Evolutionary conservation across 2,797 vertebrate genomes (phyloP), one percentile per base, ranked within the genome.

Genomic region (Danio jaintianensis): DNA sequence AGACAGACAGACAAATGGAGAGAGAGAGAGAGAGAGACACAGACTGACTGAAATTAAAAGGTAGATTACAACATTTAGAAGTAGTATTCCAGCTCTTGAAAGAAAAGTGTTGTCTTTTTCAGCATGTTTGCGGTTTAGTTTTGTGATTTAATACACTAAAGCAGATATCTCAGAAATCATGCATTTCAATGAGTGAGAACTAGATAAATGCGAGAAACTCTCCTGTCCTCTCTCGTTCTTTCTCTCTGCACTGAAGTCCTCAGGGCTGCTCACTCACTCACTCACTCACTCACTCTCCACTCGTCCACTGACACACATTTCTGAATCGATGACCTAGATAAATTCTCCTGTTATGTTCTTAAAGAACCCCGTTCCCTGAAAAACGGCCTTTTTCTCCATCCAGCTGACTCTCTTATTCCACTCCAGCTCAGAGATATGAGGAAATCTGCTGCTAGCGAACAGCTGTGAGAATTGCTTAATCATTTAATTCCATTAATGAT

Each of bases 231-330:
- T 47, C 67, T 82, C 83, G 22, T 53, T 87, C 4, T 2, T 36
- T 42, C 5, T 81, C 72, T 45, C 13, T 47, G 8, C 1, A 48
- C 8, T 58, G 13, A 68, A 55, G 36, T 55, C 22, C 38, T 52
- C 68, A 72, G 56, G 36, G 82, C 69, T 53, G 40, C 43, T 67
- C 7, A 73, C 53, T 48, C 71, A 76, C 47, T 67, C 7, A 73
- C 53, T 48, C 71, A 76, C 47, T 42, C 82, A 78, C 56, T 45
- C 74, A 73, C 42, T 47, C 83, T 86, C 55, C 2, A 58, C 75
- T 89, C 80, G 86, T 89, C 88, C 87, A 89, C 89, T 92, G 89
- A 92, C 92, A 91, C 81, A 92, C 86, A 90, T 92, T 91, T 91
- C 69, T 83, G 47, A 90, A 86, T 85, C 45, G 85, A 71, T 91